Conservation (phyloP, 2,797 vertebrate species). For the Gorsachius magnificus region DNA sequence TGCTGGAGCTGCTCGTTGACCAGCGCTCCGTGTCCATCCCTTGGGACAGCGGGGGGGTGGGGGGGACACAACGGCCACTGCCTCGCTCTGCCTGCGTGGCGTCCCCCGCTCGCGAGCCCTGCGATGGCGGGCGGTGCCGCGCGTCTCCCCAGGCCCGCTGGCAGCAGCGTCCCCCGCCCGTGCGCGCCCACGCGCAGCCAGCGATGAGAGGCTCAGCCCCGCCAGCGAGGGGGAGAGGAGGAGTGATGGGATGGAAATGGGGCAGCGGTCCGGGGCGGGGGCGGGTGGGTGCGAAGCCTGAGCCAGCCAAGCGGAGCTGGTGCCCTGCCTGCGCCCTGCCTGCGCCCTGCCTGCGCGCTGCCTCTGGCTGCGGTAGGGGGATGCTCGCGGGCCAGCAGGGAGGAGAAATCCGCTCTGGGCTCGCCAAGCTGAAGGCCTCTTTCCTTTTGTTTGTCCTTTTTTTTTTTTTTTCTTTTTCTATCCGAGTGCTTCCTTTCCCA, state of each 20-base stretch:
- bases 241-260: conserved; percentile 55
- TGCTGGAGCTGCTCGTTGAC: background rate
- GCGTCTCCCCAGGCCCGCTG: background rate
- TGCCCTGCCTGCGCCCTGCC: background rate
- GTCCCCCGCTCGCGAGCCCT: too few species aligned
- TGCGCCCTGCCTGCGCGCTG: background rate
- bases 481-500: conserved; percentile 78
- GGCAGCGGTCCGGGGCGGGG: conserved; percentile 27
- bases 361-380: background rate
- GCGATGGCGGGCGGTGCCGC: background rate
- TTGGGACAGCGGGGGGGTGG: background rate
- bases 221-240: conserved; percentile 50
- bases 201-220: conserved; percentile 7
- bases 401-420: background rate
- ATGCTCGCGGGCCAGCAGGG: background rate
- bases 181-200: background rate
- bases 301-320: background rate
- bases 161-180: conserved; percentile 1
- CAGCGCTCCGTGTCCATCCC: accelerated
- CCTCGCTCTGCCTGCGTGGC: background rate
- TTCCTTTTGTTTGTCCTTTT: conserved; percentile 36
- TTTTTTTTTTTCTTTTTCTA: background rate
- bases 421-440: background rate
- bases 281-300: background rate
- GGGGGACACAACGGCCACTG: background rate